A percentile compares a stretch with the other conserved stretches of the same genome.
Evolutionary conservation across 2,113 vertebrate species (phyloP).

Genomic region (Hiodon alosoides): DNA sequence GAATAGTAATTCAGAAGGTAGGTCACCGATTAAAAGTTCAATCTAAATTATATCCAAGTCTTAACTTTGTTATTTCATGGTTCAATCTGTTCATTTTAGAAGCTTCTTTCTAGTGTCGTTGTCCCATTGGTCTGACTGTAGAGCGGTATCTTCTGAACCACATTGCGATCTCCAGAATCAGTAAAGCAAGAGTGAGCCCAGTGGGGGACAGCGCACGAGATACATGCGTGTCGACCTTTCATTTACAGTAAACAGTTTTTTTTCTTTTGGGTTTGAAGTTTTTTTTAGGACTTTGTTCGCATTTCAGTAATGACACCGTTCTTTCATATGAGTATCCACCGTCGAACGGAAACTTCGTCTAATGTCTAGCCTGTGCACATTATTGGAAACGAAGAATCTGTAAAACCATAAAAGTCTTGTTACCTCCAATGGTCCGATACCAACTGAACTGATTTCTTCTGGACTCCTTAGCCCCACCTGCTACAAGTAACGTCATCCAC

Average conservation of each 20-base stretch:
- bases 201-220: background rate
- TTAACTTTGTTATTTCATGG: background rate
- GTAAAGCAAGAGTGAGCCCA: background rate
- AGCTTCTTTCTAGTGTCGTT: background rate
- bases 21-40: conserved; percentile 25
- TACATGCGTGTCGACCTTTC: background rate
- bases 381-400: too few relatives aligned
- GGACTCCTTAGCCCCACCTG: background rate
- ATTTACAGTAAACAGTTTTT: background rate
- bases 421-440: background rate
- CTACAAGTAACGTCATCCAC: background rate
- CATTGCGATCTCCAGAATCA: conserved; percentile 11
- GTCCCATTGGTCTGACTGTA: conserved; percentile 13
- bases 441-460: background rate
- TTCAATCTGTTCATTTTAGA: background rate
- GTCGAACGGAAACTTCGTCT: too few relatives aligned
- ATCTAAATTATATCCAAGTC: background rate
- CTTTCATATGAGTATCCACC: too few relatives aligned
- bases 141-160: conserved; percentile 7
- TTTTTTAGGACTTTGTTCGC: too few relatives aligned
- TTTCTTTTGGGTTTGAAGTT: too few relatives aligned
- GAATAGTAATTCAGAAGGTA: background rate
- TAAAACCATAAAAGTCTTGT: background rate
- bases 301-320: too few relatives aligned
- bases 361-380: too few relatives aligned